Base-by-base conservation (phyloP, 2,113 vertebrate species). In the Puma concolor region DNA sequence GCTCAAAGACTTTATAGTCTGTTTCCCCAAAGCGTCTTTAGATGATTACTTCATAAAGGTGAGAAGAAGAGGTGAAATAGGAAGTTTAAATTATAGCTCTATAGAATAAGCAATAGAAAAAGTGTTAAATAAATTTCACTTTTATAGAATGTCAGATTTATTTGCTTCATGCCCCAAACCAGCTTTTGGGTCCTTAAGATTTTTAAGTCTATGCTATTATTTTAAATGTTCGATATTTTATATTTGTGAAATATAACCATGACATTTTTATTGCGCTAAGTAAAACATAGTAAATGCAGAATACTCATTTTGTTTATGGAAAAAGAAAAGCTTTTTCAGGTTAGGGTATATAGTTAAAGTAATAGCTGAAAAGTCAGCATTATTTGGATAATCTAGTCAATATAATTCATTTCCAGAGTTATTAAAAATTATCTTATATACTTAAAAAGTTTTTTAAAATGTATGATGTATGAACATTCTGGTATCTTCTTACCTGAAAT, bases 201-300 rank as follows among this genome's bases (percentile, higher is more conserved):
- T 95, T 80, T 85, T 60, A 29, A 92, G 38, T 27, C 16, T 89
- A 54, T 5, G 74, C 8, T 74, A 36, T 84, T 91, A 92, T 88
- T 90, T 89, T 57, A 94, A 98, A 67, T 57, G 14, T 11, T 64
- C 33, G 88, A 38, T 94, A 89, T 91, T 97, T 93, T 82, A 91
- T 64, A 64, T 60, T 74, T 76, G 4, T 88, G 19, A 91, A 95
- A 69, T 16, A 69, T 87, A 76, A 31, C 17, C 29, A 50, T 23
- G 54, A 48, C 27, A 19, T 90, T 86, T 93, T 91, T 72, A 94
- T 80, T 74, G 57, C 80, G 31, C 16, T 84, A 84, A 80, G 31
- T 79, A 89, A 93, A 74, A 88, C 94, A n/a, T 27, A 67, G 31
- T 54, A 72, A 67, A 67, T 91, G 9, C 2, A 67, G 4, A 96